Conservation (phyloP, 2,888 invertebrate species). For the Cryptus viduatorius region DNA sequence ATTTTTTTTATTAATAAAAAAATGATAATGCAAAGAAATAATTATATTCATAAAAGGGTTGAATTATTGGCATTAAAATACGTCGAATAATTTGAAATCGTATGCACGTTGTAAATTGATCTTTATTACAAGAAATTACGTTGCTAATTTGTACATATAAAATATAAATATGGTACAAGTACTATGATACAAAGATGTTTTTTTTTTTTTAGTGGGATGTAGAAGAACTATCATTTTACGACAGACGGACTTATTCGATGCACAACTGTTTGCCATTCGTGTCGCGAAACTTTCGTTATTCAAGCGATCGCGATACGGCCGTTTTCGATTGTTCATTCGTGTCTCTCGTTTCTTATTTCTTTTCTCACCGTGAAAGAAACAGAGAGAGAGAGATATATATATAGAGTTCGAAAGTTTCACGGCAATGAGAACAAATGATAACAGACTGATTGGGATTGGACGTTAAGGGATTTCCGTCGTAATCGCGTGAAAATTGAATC, state of each 20-base stretch:
- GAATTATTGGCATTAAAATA: background rate
- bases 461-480: constrained; percentile 31
- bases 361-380: constrained; percentile 4
- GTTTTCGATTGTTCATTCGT: constrained; percentile 44
- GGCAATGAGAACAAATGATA: constrained; percentile 52
- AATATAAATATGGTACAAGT: constrained; percentile 85
- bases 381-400: too few relatives aligned
- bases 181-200: constrained; percentile 83
- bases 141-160: constrained; percentile 85
- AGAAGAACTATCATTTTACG: constrained; percentile 71
- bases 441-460: constrained; percentile 53
- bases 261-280: constrained; percentile 60
- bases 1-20: too few relatives aligned
- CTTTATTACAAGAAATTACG: constrained; percentile 85
- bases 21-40: too few relatives aligned
- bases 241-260: constrained; percentile 64
- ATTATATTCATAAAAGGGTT: background rate
- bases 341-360: constrained; percentile 21
- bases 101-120: constrained; percentile 81
- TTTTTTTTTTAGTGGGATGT: constrained; percentile 73
- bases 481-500: constrained; percentile 6
- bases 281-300: constrained; percentile 29
- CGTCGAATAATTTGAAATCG: constrained; percentile 56
- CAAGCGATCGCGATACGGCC: constrained; percentile 34
- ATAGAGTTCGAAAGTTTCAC: constrained; percentile 54